Evolutionary conservation across 1,140 invertebrate species (phyloP), one percentile per base, ranked within the genome.

Genomic region (Popillia japonica): DNA sequence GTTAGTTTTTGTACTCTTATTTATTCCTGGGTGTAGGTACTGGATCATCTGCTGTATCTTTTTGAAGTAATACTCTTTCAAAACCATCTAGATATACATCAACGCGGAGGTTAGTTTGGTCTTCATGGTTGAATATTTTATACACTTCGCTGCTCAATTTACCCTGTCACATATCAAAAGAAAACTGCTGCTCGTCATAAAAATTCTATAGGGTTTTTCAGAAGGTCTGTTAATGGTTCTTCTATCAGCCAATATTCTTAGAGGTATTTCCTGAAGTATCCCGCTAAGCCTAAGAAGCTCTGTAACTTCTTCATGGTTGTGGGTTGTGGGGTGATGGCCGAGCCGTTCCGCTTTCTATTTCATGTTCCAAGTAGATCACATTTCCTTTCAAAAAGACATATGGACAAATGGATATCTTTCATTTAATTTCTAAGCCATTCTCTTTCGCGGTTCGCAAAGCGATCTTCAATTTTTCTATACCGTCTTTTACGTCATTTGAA

Each of bases 41-140:
- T n/a, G n/a, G n/a, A n/a, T 11, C 64, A 74, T 86, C 82, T 0
- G 80, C 61, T 7, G 77, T 55, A 6, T 74, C 79, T 77, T 78
- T 83, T 80, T 88, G 86, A 72, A 86, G 68, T 22, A 86, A 77
- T 23, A 82, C 76, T 11, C 81, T 82, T 34, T 83, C 84, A 82
- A 83, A 86, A 0, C 84, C 84, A 78, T 80, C 44, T 48, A 77
- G 81, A 23, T 40, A 61, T 22, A 82, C 79, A 27, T 83, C 81
- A 20, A 79, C 80, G 40, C 83, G 81, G 8, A 83, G 61, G 22
- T 83, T 68, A 4, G 86, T 85, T 3, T 83, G 83, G 59, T 76
- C 41, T 2, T 72, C 40, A n/a, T 79, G 78, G 42, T 86, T 77
- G 78, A 83, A 87, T 27, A 88, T 84, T 34, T 80, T 83, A 10